Evolutionary conservation across 2,797 vertebrate genomes (phyloP), one percentile per base, ranked within the genome.

Genomic region (Molossus molossus): DNA sequence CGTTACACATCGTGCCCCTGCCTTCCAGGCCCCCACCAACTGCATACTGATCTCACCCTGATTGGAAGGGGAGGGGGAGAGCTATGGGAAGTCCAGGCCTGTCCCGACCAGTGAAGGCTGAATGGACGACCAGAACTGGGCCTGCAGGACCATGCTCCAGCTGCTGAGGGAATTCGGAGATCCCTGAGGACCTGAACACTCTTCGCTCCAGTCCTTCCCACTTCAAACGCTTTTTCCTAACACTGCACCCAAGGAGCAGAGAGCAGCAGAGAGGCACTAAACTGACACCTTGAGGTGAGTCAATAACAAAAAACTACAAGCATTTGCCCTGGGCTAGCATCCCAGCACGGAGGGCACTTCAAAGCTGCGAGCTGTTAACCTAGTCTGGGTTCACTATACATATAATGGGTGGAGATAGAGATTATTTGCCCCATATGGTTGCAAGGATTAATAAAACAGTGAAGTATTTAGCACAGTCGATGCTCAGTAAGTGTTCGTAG

Each of bases 11-110:
- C 33, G 5, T 55, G 17, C n/a, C 65, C 58, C 77, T 45, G 73
- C 27, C 90, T 80, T 48, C 7, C 0, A 70, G 77, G 81, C 29
- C 86, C 60, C 87, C 23, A 13, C 14, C 14, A 11, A 37, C 72
- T 0, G 0, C n/a, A 73, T 6, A 27, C 94, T 75, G 86, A 92
- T 94, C 89, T 77, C 2, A 18, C 57, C 60, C 81, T 65, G 88
- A 92, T 40, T 21, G 12, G 65, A 70, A 45, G 21, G 5, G 65
- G 77, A 45, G 3, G 11, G 6, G 21, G 18, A 33, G 53, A 65
- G 21, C 21, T 6, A 6, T 0, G 7, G 75, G 75, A 93, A 90
- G 84, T 73, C 83, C 94, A 76, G 92, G 84, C 93, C 94, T 95
- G 77, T 85, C 85, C 79, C 82, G 15, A 57, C 57, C 87, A 90